Evolutionary conservation across 2,113 vertebrate genomes (phyloP).

Genomic region (Turnix velox): DNA sequence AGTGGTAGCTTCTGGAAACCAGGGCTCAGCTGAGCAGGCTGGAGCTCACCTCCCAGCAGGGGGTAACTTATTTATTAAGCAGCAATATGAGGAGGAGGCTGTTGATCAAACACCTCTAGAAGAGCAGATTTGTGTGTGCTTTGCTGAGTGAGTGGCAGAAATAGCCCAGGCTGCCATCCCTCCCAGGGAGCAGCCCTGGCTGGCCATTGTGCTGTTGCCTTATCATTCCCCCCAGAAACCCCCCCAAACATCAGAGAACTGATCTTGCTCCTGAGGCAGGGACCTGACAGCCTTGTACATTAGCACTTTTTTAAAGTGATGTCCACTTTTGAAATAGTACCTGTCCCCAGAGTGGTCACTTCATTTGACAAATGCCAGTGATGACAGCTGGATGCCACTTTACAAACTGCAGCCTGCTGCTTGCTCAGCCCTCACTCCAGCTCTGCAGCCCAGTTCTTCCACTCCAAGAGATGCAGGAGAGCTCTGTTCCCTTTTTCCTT

Average conservation of each 20-base stretch:
- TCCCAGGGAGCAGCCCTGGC: neutral
- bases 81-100: neutral
- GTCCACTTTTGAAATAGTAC: conserved; percentile 68
- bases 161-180: neutral
- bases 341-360: conserved; percentile 66
- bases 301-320: conserved; percentile 68
- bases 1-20: neutral
- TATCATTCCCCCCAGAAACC: too few species aligned
- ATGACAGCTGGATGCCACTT: conserved; percentile 51
- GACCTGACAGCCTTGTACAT: conserved; percentile 64
- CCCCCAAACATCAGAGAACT: neutral
- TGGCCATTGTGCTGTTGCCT: neutral
- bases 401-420: conserved; percentile 55
- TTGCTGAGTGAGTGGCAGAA: neutral
- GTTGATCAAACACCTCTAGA: neutral
- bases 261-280: neutral
- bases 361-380: conserved; percentile 72
- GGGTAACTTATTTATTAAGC: too few species aligned
- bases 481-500: neutral
- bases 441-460: rapidly evolving
- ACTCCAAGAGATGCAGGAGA: neutral
- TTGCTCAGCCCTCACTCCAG: neutral
- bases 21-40: neutral
- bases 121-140: neutral
- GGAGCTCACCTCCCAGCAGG: neutral